Evolutionary conservation across 2,888 invertebrate genomes (phyloP).

Genomic region (Euphydryas editha): DNA sequence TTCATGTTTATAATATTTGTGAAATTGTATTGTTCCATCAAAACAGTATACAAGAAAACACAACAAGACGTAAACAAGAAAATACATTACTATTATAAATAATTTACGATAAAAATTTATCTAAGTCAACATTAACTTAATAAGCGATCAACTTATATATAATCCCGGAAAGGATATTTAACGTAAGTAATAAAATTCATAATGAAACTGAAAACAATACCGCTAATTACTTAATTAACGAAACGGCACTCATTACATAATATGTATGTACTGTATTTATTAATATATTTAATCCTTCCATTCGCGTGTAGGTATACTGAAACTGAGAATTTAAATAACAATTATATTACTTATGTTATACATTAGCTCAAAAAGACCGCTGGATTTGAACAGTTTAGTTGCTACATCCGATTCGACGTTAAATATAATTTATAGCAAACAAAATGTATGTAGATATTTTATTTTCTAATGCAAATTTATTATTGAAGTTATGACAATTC

Average conservation of each 20-base stretch:
- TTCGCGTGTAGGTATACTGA: constrained; percentile 12
- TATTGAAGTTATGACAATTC: no score
- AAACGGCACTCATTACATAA: constrained; percentile 20
- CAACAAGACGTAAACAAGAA: neutral
- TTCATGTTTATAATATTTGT: no score
- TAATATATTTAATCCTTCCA: neutral
- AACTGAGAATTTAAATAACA: constrained; percentile 2
- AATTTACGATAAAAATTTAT: constrained; percentile 41
- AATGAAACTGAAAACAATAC: constrained; percentile 53
- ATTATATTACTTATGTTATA: no score
- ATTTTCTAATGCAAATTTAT: no score
- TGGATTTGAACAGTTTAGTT: no score
- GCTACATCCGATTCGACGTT: no score
- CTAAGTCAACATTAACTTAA: constrained; percentile 35
- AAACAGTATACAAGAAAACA: neutral
- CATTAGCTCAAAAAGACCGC: no score
- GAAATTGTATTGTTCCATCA: no score
- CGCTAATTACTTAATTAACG: constrained; percentile 51
- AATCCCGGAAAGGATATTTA: constrained; percentile 52
- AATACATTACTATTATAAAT: constrained; percentile 21
- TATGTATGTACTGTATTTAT: constrained; percentile 11
- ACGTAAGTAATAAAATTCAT: constrained; percentile 35
- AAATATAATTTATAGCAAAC: no score
- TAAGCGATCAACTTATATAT: constrained; percentile 52
- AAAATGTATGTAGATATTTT: no score